A percentile compares a stretch with the other conserved stretches of the same genome.
Evolutionary conservation across 2,797 vertebrate species (phyloP).

Genomic region (Crotalus adamanteus): DNA sequence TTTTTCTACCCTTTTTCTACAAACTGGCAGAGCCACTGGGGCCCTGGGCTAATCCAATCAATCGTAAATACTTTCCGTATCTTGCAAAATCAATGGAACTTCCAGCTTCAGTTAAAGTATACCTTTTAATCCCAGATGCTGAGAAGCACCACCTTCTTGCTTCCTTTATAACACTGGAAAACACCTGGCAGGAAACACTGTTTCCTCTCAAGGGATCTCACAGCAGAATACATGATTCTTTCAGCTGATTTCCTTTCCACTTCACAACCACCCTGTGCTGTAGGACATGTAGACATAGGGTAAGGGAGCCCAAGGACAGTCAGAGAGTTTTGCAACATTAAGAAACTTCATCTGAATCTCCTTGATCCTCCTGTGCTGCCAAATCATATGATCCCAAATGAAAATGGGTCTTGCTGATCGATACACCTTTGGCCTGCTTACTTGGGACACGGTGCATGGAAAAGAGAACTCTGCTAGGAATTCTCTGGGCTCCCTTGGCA

Average conservation of each 20-base stretch:
- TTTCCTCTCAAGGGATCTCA: neutral
- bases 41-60: neutral
- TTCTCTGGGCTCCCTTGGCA: slow-evolving; percentile 29
- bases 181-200: neutral
- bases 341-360: neutral
- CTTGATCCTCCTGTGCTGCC: neutral
- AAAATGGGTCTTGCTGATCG: neutral
- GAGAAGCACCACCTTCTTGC: neutral
- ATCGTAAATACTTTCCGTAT: neutral
- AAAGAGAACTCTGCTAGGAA: neutral
- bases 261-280: neutral
- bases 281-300: too few species aligned
- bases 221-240: neutral
- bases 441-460: neutral
- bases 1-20: too few species aligned
- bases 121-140: neutral
- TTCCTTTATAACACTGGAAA: neutral
- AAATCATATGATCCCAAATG: neutral
- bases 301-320: neutral
- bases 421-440: neutral
- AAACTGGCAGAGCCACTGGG: too few species aligned
- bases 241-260: neutral
- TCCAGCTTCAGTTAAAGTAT: neutral
- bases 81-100: neutral
- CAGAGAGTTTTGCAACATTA: neutral